These are phyloP conservation scores for Parauchenoglanis ngamensis DNA, from an alignment of 2,797 vertebrate genomes.

Conservation along the genomic window DNA sequence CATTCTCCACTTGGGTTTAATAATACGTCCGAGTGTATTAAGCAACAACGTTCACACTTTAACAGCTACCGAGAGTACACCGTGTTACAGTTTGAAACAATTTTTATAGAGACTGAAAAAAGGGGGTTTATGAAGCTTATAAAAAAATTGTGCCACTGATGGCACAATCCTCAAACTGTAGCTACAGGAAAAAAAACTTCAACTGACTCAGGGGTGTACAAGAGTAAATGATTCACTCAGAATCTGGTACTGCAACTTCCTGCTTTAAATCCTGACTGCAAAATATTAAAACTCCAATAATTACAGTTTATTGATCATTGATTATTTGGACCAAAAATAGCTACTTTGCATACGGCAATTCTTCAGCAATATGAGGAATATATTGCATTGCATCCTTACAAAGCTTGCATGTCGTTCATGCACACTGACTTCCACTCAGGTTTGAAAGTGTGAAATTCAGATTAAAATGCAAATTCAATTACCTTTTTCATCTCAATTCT, in stretches of 20 bases:
- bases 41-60: neutral
- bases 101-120: neutral
- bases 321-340: neutral
- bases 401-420: neutral
- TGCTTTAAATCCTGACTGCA: neutral
- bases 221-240: neutral
- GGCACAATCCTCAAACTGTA: neutral
- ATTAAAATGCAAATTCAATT: too few species aligned
- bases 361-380: neutral
- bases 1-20: neutral
- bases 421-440: neutral
- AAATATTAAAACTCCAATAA: neutral
- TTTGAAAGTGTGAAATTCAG: neutral
- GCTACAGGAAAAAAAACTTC: too few species aligned
- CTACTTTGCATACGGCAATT: neutral
- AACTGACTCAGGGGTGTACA: neutral
- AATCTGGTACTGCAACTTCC: neutral
- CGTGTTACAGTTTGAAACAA: neutral
- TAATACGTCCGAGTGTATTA: neutral
- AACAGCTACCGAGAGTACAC: neutral
- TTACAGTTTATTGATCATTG: neutral
- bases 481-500: neutral
- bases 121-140: slow-evolving; percentile 2
- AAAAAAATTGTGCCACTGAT: neutral
- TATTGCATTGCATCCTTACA: neutral